Base-by-base conservation (phyloP, 2,797 vertebrate genomes). In the Urophycis tenuis region DNA sequence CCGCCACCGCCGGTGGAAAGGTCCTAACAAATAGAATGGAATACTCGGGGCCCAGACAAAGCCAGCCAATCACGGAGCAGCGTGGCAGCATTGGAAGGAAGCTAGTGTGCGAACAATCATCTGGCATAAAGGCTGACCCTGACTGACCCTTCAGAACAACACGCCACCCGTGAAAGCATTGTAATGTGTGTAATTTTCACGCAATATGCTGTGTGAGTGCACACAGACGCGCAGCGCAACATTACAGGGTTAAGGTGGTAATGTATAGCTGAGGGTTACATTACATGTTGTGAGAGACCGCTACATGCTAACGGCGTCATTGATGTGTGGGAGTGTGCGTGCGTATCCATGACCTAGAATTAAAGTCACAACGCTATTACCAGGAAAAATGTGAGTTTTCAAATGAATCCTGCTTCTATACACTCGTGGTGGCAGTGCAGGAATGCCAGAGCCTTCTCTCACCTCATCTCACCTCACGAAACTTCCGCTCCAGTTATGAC, bases 21-120 rank as follows among this genome's bases (percentile, higher is more conserved):
- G 91, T 91, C 91, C 91, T 72, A 36, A 76, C 74, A 87, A 92
- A 89, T 86, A 88, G 87, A 82, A 89, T 86, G 88, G 87, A 82
- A 83, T 81, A 69, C 78, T 76, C 87, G 85, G 86, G 86, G 89
- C 90, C 87, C 89, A 92, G 88, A n/a, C 76, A 84, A 83, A 82
- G 78, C 84, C 82, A 85, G 87, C 88, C 85, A 82, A 35, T 60
- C 53, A 31, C 85, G 87, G 83, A 74, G 88, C 89, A 83, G 85
- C 78, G 78, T 80, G 77, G 84, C 80, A 78, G 84, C 80, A 74
- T 75, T 74, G 74, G 34, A 86, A 81, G 83, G 74, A 78, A 91
- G 83, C 77, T 80, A 81, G 83, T 60, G 73, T 72, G 81, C 87
- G 88, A 85, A 86, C 86, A 88, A 88, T 90, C 88, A 90, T 83